phyloP scores from a whole-genome alignment of 2,888 invertebrate species.

The Chrysotoxum bicinctum region DNA sequence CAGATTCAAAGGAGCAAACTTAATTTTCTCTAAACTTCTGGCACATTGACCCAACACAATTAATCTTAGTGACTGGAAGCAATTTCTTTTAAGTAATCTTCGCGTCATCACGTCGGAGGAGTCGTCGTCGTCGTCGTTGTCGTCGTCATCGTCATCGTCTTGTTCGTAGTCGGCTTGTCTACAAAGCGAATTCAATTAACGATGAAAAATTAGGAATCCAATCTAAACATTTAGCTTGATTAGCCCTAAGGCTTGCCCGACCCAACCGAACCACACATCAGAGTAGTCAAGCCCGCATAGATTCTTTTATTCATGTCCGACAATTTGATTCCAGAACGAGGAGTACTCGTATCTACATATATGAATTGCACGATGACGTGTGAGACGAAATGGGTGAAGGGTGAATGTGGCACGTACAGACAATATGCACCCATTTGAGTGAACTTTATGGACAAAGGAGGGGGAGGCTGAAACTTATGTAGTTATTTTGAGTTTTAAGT shows the following conservation, averaged over 20 bases:
- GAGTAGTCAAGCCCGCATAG: slow-evolving; percentile 18
- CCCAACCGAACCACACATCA: background rate
- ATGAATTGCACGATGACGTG: slow-evolving; percentile 26
- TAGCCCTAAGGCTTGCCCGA: slow-evolving; percentile 17
- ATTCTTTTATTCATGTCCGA: slow-evolving; percentile 18
- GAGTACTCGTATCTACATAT: slow-evolving; percentile 24
- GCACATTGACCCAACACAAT: slow-evolving; percentile 1
- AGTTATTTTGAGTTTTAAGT: slow-evolving; percentile 6
- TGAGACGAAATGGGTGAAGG: slow-evolving; percentile 19
- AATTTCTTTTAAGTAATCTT: background rate
- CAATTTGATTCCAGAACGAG: slow-evolving; percentile 20
- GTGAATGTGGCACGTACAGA: slow-evolving; percentile 16
- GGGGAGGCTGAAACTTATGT: background rate
- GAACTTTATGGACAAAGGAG: background rate
- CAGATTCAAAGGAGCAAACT: background rate
- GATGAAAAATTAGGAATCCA: slow-evolving; percentile 55
- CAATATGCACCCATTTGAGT: slow-evolving; percentile 35
- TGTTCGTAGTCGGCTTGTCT: slow-evolving; percentile 17
- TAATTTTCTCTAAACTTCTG: background rate
- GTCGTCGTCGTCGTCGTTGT: background rate
- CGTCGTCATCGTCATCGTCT: background rate
- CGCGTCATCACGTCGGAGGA: background rate
- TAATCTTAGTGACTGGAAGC: slow-evolving; percentile 7
- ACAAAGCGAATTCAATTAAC: slow-evolving; percentile 54
- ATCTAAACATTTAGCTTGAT: slow-evolving; percentile 47